Evolutionary conservation across 1,140 invertebrate species (phyloP).

Genomic region (Gryllus bimaculatus): DNA sequence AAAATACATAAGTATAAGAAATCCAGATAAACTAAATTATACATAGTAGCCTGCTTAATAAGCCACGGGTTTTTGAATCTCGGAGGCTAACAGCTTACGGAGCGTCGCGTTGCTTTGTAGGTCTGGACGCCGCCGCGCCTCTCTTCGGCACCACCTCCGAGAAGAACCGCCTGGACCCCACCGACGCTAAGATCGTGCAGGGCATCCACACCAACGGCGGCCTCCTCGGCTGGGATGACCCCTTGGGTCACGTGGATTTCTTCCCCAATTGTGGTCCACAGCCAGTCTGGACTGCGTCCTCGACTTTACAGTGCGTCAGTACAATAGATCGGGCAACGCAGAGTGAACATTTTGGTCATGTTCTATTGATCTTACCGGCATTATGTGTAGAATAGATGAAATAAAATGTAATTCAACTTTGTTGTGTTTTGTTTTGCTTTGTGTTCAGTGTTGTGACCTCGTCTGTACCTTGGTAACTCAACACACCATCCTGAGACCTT

Average conservation of each 20-base stretch:
- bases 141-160: slow-evolving; percentile 37
- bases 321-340: neutral
- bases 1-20: neutral
- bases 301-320: slow-evolving; percentile 22
- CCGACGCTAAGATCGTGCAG: slow-evolving; percentile 49
- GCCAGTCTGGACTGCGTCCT: slow-evolving; percentile 44
- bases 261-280: slow-evolving; percentile 41
- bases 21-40: neutral
- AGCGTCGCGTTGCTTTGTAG: slow-evolving; percentile 27
- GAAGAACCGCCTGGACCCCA: slow-evolving; percentile 45
- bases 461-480: no score
- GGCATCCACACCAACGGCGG: slow-evolving; percentile 49
- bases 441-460: no score
- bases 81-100: neutral
- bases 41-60: neutral
- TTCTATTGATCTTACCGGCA: no score
- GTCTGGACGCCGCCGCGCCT: slow-evolving; percentile 44
- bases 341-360: no score
- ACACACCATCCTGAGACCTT: no score
- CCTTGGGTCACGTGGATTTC: slow-evolving; percentile 41
- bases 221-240: slow-evolving; percentile 32
- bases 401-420: no score
- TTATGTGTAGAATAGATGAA: no score
- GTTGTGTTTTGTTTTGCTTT: no score
- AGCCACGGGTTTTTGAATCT: neutral